Percentiles rank a stretch among this genome's conserved stretches.
Evolutionary conservation across 2,797 vertebrate species (phyloP).

Genomic region (Erethizon dorsatum): DNA sequence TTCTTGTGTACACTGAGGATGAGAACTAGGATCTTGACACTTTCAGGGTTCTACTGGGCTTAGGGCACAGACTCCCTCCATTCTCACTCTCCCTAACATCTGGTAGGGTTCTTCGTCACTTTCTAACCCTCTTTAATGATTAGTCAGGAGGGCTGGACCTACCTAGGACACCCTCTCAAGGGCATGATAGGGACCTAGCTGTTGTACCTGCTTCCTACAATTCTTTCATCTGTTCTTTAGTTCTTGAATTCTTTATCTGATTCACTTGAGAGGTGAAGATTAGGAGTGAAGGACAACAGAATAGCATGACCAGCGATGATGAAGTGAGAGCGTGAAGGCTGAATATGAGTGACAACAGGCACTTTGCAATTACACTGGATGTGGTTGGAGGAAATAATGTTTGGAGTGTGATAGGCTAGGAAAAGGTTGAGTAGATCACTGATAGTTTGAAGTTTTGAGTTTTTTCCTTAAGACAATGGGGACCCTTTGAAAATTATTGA

Average conservation of each 20-base stretch:
- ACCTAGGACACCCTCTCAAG: neutral
- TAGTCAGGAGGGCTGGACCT: neutral
- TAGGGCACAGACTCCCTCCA: neutral
- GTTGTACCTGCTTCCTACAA: neutral
- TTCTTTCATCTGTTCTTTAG: neutral
- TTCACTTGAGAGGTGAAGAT: neutral
- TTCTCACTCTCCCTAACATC: neutral
- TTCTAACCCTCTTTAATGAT: neutral
- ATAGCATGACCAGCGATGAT: neutral
- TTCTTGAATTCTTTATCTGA: neutral
- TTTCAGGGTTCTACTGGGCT: neutral
- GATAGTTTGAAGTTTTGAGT: neutral
- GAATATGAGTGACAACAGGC: neutral
- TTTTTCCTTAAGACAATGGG: neutral
- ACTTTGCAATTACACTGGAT: neutral
- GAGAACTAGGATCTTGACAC: neutral
- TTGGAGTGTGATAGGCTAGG: neutral
- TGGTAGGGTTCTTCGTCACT: neutral
- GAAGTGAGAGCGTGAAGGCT: neutral
- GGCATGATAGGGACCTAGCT: neutral
- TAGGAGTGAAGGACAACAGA: neutral
- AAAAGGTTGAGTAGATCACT: neutral
- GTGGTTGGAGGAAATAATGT: neutral
- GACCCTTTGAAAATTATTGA: slow-evolving; percentile 16
- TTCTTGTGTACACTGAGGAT: neutral